Evolutionary conservation across 1,140 invertebrate genomes (phyloP).

Genomic region (Panagrolaimus sp.): DNA sequence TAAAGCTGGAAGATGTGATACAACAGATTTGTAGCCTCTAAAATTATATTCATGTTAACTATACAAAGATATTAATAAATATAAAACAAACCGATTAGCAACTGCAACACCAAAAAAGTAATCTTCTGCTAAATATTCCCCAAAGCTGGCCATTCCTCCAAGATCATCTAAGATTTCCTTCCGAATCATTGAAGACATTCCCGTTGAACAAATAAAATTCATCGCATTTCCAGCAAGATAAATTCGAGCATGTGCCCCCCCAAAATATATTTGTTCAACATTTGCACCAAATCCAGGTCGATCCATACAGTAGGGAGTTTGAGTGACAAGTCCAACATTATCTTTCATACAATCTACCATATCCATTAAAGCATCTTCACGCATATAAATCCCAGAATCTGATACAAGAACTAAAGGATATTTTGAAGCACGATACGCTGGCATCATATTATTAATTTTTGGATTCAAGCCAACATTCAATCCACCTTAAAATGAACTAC

Average conservation of each 20-base stretch:
- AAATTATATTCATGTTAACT: no score
- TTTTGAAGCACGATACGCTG: constrained; percentile 77
- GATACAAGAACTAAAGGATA: constrained; percentile 87
- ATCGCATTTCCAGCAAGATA: constrained; percentile 86
- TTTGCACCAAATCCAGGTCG: constrained; percentile 87
- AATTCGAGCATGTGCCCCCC: constrained; percentile 88
- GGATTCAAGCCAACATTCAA: constrained; percentile 87
- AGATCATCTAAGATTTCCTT: constrained; percentile 80
- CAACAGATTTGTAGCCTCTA: constrained; percentile 47
- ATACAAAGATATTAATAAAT: no score
- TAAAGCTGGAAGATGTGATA: constrained; percentile 53
- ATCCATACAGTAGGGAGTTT: constrained; percentile 92
- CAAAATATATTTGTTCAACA: constrained; percentile 96
- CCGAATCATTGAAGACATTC: constrained; percentile 94
- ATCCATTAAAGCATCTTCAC: constrained; percentile 83
- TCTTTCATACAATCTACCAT: constrained; percentile 88
- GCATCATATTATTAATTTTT: constrained; percentile 99
- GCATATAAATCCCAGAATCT: constrained; percentile 91
- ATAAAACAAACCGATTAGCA: constrained; percentile 66
- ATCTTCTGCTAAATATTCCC: constrained; percentile 92
- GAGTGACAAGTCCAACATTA: constrained; percentile 86
- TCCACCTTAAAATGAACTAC: constrained; percentile 64
- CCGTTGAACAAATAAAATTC: constrained; percentile 91
- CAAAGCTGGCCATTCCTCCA: constrained; percentile 83
- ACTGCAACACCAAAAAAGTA: constrained; percentile 93